These are phyloP conservation scores for Megalops cyprinoides DNA, from an alignment of 2,797 vertebrate species.

Conservation along the genomic window DNA sequence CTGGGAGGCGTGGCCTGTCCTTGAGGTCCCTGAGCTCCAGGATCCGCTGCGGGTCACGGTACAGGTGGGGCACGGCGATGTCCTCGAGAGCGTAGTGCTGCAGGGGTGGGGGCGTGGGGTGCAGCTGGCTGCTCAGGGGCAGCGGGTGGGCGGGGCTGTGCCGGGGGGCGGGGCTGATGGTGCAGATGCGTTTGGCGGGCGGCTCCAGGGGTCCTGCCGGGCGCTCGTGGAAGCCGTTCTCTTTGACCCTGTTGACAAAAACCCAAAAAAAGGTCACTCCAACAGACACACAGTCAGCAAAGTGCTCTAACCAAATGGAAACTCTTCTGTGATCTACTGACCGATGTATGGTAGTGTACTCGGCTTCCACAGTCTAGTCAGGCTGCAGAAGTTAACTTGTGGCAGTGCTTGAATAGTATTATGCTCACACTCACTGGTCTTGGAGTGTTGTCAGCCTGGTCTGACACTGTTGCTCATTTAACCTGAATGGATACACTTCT, in stretches of 20 bases:
- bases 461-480: no score
- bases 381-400: no score
- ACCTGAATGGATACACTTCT: no score
- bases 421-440: no score
- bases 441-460: no score
- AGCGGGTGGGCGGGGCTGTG: slow-evolving; percentile 94
- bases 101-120: slow-evolving; percentile 92
- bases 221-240: slow-evolving; percentile 88
- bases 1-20: slow-evolving; percentile 81
- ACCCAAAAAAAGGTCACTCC: not conserved
- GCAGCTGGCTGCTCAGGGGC: slow-evolving; percentile 85
- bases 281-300: not conserved
- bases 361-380: no score
- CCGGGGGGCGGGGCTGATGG: slow-evolving; percentile 94
- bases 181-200: slow-evolving; percentile 92
- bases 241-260: slow-evolving; percentile 71
- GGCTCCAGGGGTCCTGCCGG: slow-evolving; percentile 85
- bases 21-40: slow-evolving; percentile 91
- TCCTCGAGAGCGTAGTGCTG: slow-evolving; percentile 98
- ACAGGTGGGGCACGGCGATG: slow-evolving; percentile 87
- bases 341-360: no score
- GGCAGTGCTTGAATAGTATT: no score
- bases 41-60: slow-evolving; percentile 88
- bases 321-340: no score
- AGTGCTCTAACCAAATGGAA: no score